phyloP scores from a whole-genome alignment of 2,113 vertebrate species.

The Paramisgurnus dabryanus region DNA sequence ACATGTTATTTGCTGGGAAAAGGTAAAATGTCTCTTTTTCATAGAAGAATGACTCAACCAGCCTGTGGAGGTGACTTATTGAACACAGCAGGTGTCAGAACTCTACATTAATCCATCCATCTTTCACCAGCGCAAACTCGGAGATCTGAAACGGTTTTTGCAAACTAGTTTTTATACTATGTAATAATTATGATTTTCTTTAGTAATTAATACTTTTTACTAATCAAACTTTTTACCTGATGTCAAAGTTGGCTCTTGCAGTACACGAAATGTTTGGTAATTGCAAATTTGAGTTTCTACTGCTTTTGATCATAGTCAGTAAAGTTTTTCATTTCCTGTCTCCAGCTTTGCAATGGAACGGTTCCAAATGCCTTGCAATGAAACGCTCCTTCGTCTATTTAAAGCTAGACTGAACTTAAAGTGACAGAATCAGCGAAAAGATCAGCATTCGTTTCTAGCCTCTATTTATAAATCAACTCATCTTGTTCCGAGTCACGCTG shows the following conservation, averaged over 20 bases:
- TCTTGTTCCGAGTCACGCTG: constrained; percentile 40
- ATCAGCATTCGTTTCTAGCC: constrained; percentile 35
- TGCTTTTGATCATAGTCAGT: not conserved
- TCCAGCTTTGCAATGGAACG: constrained; percentile 2
- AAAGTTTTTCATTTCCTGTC: constrained; percentile 7
- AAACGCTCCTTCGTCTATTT: constrained; percentile 16
- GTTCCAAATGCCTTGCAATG: not conserved
- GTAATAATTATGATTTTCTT: not conserved
- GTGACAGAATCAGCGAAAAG: constrained; percentile 40
- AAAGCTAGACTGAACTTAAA: constrained; percentile 27
- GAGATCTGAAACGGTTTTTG: not conserved
- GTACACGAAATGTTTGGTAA: not conserved
- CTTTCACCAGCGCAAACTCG: not conserved
- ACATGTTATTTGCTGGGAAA: not conserved
- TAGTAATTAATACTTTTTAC: not conserved
- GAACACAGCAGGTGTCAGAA: constrained; percentile 44
- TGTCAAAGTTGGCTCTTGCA: no score
- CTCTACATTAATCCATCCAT: constrained; percentile 34
- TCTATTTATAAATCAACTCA: constrained; percentile 47
- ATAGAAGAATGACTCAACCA: constrained; percentile 31
- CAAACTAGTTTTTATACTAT: not conserved
- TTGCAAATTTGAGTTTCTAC: not conserved
- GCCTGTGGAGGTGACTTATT: constrained; percentile 38
- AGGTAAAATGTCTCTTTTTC: constrained; percentile 24
- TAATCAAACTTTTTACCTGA: no score